Conservation (phyloP, 2,113 vertebrate species). For the Nipponia nippon region DNA sequence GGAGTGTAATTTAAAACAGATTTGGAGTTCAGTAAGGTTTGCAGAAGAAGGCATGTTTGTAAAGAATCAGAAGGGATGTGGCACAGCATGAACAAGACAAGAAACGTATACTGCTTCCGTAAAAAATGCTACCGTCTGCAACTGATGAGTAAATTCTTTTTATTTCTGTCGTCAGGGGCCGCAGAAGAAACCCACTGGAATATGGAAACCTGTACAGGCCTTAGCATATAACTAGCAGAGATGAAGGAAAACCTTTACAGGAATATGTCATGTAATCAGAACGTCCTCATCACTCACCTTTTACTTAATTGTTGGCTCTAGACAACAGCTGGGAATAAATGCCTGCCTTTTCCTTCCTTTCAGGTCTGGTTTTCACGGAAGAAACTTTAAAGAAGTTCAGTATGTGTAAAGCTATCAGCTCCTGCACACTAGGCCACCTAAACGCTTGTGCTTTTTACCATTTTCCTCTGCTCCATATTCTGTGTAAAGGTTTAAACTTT, state of each 20-base stretch:
- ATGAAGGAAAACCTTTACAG: neutral
- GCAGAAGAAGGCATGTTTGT: neutral
- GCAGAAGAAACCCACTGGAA: neutral
- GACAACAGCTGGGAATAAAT: neutral
- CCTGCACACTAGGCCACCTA: neutral
- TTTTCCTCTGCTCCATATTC: neutral
- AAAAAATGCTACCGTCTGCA: neutral
- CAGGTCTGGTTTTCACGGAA: neutral
- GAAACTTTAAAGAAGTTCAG: neutral
- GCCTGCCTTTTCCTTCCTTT: neutral
- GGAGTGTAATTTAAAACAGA: slow-evolving; percentile 9
- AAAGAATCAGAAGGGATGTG: slow-evolving; percentile 5
- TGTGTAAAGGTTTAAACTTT: neutral
- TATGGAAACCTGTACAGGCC: neutral
- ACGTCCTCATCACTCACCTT: neutral
- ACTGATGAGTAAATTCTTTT: neutral
- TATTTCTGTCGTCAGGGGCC: neutral
- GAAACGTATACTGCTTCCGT: neutral
- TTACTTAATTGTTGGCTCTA: neutral
- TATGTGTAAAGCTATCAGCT: neutral
- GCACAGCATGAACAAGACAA: slow-evolving; percentile 14
- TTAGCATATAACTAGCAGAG: neutral
- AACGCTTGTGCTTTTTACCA: neutral
- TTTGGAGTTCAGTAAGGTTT: neutral
- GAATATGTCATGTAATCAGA: neutral